Conservation (phyloP, 2,797 vertebrate species). For the Stomatorhinus walkeri region DNA sequence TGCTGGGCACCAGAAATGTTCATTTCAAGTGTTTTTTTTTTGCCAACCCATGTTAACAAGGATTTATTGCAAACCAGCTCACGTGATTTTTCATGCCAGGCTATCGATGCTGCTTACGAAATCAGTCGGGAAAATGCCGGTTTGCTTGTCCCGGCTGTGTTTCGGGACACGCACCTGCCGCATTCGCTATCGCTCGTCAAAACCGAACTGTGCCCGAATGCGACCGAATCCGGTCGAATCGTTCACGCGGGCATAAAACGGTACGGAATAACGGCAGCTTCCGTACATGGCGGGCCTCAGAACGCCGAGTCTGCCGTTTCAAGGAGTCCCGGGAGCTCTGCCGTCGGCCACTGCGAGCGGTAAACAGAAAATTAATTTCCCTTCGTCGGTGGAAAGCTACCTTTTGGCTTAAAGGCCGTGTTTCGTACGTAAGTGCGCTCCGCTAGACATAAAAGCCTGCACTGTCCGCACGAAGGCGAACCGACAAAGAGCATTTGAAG, state of each 20-base stretch:
- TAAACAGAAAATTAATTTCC: not conserved
- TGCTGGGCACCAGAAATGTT: not conserved
- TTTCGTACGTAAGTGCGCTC: not conserved
- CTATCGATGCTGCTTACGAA: not conserved
- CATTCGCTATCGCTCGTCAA: not conserved
- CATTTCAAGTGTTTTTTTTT: not conserved
- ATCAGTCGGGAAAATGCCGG: not conserved
- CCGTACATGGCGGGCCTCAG: not conserved
- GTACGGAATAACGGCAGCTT: not conserved
- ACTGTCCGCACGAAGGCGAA: not conserved
- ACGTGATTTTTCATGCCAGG: not conserved
- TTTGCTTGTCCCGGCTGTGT: not conserved
- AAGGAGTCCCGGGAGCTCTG: not conserved
- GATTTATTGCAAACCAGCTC: slow-evolving; percentile 18
- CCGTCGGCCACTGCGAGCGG: not conserved
- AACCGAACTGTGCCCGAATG: not conserved
- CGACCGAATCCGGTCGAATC: not conserved
- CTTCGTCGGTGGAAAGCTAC: not conserved
- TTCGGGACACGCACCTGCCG: not conserved
- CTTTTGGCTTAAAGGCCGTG: not conserved
- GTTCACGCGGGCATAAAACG: not conserved
- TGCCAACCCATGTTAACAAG: not conserved
- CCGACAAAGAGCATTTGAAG: not conserved
- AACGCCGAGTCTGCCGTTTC: not conserved
- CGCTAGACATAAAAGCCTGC: not conserved